phyloP scores from a whole-genome alignment of 2,113 vertebrate species.

The Sphaerodactylus townsendi region DNA sequence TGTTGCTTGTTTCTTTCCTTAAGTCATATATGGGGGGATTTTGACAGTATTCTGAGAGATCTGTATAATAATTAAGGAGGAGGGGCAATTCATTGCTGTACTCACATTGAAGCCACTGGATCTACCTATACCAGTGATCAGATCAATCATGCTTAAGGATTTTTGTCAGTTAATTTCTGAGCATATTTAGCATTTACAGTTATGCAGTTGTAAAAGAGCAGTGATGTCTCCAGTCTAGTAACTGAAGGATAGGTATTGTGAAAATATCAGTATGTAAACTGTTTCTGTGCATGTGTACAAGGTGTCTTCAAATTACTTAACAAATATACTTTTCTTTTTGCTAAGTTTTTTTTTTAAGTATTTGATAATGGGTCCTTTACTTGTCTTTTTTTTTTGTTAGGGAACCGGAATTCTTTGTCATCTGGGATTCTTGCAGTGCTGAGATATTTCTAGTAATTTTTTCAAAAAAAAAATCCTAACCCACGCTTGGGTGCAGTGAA shows the following conservation, averaged over 20 bases:
- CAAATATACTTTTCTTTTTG: background rate
- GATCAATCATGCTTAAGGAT: background rate
- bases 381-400: background rate
- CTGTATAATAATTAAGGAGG: fast-evolving
- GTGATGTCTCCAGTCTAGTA: background rate
- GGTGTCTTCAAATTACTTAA: background rate
- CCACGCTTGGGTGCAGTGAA: background rate
- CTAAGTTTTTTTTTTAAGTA: background rate
- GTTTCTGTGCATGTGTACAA: background rate
- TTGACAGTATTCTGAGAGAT: background rate
- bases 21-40: background rate
- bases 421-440: background rate
- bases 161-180: background rate
- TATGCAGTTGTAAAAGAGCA: background rate
- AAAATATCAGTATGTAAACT: background rate
- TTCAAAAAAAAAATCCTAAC: conserved; percentile 18
- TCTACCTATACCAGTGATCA: background rate
- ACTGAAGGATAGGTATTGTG: background rate
- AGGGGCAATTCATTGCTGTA: background rate
- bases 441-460: conserved; percentile 23
- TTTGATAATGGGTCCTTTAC: fast-evolving
- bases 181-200: background rate
- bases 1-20: background rate
- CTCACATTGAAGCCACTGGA: background rate
- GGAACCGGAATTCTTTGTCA: background rate